Base-by-base conservation (phyloP, 2,888 invertebrate species). In the Calliopum simillimum region DNA sequence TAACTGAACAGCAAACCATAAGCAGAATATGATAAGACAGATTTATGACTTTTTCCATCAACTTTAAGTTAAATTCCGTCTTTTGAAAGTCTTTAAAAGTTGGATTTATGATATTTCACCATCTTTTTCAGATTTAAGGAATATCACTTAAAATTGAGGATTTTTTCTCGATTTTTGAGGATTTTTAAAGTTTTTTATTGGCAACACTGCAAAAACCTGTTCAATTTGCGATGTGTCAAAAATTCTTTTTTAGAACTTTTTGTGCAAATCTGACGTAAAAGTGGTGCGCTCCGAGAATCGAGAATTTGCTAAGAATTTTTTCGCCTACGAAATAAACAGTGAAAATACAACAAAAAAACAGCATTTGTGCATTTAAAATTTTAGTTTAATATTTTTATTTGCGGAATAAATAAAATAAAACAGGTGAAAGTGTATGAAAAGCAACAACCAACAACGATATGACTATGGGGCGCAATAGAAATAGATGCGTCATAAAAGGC, bases 401-500 rank as follows among this genome's bases (percentile, higher is more conserved):
- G 14, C 4, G 4, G 14, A 53, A 23, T 3, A 53, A 21, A 33
- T 8, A 33, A 33, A 33, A 4, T 33, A 3, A 8, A 33, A 6
- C 19, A 13, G 19, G 55, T 21, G 13, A 55, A 23, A 55, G 53
- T 4, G 21, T 19, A 53, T 11, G 41, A 33, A 16, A 33, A 14
- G 25, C 11, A 14, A 13, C 19, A 19, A 6, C 44, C 16, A 44
- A 14, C 13, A 51, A 58, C 49, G 21, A 33, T 8, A 67, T 58
- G 58, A 67, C 55, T 49, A 49, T 58, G 33, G 58, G 67, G 25
- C 59, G 67, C 67, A 67, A 59, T 47, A 67, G 49, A 58, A 67
- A 59, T 47, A 67, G 49, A 58, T 67, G 59, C 59, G 67, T 67
- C 58, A 67, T 67, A 41, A 67, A 67, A 49, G 59, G 67, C 47